Conservation (phyloP, 2,797 vertebrate genomes). For the Pangasius larnaudii region DNA sequence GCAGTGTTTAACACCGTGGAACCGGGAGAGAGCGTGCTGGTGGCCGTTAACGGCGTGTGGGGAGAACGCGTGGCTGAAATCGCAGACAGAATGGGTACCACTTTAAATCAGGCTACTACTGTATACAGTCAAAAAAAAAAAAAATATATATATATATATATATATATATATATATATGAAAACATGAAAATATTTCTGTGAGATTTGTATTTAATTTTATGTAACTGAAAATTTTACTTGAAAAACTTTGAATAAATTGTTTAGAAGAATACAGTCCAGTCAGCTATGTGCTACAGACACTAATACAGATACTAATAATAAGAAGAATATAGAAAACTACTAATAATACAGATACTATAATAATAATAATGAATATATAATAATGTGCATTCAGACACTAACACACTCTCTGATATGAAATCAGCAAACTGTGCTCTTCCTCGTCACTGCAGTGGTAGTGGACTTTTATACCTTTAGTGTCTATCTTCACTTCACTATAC, state of each 20-base stretch:
- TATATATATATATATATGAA: too few species aligned
- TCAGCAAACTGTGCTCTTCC: too few species aligned
- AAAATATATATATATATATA: too few species aligned
- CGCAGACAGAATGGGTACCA: conserved; percentile 84
- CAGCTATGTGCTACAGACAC: too few species aligned
- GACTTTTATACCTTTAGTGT: neutral
- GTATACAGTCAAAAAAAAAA: neutral
- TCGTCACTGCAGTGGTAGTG: too few species aligned
- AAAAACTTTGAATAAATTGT: neutral
- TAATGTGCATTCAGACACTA: neutral
- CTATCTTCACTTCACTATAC: neutral
- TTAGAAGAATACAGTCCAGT: neutral
- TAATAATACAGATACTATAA: too few species aligned
- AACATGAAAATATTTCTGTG: neutral
- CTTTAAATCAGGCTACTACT: neutral
- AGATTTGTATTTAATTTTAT: neutral
- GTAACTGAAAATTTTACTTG: too few species aligned
- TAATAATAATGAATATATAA: too few species aligned
- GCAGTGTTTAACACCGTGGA: conserved; percentile 88
- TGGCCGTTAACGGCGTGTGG: conserved; percentile 89
- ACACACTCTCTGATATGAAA: neutral
- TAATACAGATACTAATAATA: too few species aligned
- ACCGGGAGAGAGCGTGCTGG: conserved; percentile 82
- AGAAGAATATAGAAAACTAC: too few species aligned
- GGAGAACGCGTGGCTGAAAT: conserved; percentile 88